Evolutionary conservation across 2,888 invertebrate species (phyloP), one percentile per base, ranked within the genome.

Genomic region (Rhodophaea formosa): DNA sequence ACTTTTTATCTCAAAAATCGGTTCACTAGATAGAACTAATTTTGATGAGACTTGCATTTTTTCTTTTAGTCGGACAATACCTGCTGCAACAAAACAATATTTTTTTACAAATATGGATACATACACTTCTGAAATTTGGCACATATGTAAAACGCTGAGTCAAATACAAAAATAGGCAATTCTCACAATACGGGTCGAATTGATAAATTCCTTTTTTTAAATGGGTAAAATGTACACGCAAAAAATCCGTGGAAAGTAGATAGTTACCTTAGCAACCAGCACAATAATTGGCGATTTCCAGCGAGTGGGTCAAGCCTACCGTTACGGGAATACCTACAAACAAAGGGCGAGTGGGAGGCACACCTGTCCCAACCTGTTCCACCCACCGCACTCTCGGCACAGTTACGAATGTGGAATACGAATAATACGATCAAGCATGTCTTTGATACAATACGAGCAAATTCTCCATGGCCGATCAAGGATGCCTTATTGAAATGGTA

Each of bases 301-400:
- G 47, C 12, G 29, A 47, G 46, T 46, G 17, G 47, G 47, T 62
- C 72, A 68, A 63, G 66, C 67, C 70, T 66, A 68, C 72, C 71
- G 74, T 75, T 74, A 71, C 68, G 65, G 60, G 54, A 58, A 59
- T 51, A n/a, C n/a, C n/a, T n/a, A 53, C 56, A 44, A n/a, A 62
- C 69, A 72, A 68, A 70, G 68, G 69, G 69, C 67, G 59, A 62
- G 64, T 66, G 64, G 64, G 65, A 61, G 66, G 60, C 64, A 62
- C 77, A 79, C 76, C 80, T 79, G 77, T 65, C 67, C 66, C 53
- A 60, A 63, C 69, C 56, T 63, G 64, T 68, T 69, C 63, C 67
- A 59, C 64, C 60, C 65, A 66, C 57, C 57, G 55, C 46, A 32
- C 58, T 57, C 59, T 62, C 58, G 16, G n/a, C 16, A 57, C 58